Percentiles rank a stretch among this genome's conserved stretches.
These are phyloP conservation scores for Parazoanthus darwini DNA, from an alignment of 92 coral and sea anemone genomes.

Conservation along the genomic window DNA sequence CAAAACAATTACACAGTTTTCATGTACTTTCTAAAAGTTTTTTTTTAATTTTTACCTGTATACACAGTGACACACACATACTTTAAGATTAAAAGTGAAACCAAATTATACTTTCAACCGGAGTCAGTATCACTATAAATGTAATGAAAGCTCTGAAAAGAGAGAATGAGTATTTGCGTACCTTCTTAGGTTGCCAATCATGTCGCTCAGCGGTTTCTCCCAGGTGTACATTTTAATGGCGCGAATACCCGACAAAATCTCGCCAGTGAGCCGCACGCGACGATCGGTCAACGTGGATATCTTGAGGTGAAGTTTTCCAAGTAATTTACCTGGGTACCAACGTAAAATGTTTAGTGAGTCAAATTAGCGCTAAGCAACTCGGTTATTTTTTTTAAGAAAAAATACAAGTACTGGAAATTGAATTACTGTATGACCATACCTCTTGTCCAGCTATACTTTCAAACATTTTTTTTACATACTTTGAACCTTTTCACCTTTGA, in stretches of 20 bases:
- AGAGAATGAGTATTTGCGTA: not conserved
- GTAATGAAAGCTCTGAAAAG: not conserved
- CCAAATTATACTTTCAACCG: not conserved
- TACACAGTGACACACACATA: not conserved
- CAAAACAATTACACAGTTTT: too few species aligned
- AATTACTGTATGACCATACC: too few species aligned
- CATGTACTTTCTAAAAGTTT: too few species aligned
- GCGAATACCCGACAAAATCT: conserved; percentile 26
- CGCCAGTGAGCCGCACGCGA: conserved; percentile 33
- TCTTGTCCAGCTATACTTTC: not conserved
- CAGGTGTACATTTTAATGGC: conserved; percentile 31
- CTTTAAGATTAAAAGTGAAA: not conserved
- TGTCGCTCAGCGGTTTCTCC: conserved; percentile 29
- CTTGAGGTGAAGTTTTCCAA: conserved; percentile 33
- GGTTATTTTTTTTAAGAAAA: too few species aligned
- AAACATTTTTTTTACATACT: too few species aligned
- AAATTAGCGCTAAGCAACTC: not conserved
- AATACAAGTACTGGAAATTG: too few species aligned
- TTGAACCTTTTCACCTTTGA: too few species aligned
- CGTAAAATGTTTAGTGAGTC: not conserved
- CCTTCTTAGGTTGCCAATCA: conserved; percentile 29
- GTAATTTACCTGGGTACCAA: not conserved
- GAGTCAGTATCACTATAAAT: not conserved
- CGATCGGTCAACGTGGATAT: conserved; percentile 33
- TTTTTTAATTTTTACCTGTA: too few species aligned